Percentiles rank a stretch among this genome's conserved stretches.
phyloP scores from a whole-genome alignment of 1,140 invertebrate genomes.

The Gryon sp. region DNA sequence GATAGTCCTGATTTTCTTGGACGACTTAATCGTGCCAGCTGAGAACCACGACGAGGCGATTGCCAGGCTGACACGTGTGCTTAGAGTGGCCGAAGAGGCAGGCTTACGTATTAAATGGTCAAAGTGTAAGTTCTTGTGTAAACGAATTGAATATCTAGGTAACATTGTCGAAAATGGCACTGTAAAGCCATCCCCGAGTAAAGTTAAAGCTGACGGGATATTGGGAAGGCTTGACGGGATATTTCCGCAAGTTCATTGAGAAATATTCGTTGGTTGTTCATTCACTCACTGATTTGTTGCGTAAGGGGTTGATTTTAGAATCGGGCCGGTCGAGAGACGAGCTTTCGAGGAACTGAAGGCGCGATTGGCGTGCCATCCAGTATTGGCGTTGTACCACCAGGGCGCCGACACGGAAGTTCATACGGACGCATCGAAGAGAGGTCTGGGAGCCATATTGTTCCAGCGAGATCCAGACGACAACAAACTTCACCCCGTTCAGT shows the following conservation, averaged over 20 bases:
- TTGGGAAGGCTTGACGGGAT: slow-evolving; percentile 9
- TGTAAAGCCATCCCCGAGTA: background rate
- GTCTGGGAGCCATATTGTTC: slow-evolving; percentile 38
- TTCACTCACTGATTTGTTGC: slow-evolving; percentile 25
- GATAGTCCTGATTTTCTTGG: background rate
- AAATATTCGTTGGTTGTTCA: slow-evolving; percentile 8
- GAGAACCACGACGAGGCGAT: background rate
- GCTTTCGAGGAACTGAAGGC: background rate
- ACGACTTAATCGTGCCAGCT: slow-evolving; percentile 1
- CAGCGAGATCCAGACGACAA: slow-evolving; percentile 1
- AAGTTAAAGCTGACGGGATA: background rate
- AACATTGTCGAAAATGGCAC: slow-evolving; percentile 24
- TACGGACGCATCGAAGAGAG: slow-evolving; percentile 1
- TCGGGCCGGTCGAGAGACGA: background rate
- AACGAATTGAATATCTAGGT: slow-evolving; percentile 28
- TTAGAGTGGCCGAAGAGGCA: background rate
- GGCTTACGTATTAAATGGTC: slow-evolving; percentile 25
- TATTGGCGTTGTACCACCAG: background rate
- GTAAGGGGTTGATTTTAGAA: background rate
- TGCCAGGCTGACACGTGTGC: background rate
- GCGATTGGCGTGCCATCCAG: background rate
- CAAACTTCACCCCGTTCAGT: slow-evolving; percentile 35
- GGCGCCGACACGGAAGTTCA: background rate
- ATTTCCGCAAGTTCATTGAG: slow-evolving; percentile 29
- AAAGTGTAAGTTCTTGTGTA: slow-evolving; percentile 60